Evolutionary conservation across 2,113 vertebrate species (phyloP).

Genomic region (Anser brachyrhynchus): DNA sequence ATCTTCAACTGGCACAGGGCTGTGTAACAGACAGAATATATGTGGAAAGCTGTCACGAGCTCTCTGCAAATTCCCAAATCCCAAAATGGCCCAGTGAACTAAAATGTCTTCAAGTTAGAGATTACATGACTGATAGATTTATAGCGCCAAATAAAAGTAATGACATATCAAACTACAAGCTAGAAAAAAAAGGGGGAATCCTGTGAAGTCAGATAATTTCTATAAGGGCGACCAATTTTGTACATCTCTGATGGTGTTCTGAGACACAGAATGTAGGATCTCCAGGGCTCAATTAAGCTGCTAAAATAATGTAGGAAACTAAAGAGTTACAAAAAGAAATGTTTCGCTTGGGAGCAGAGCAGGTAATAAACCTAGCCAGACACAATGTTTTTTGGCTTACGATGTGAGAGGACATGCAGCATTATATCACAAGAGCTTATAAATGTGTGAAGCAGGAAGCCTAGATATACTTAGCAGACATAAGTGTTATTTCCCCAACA

Average conservation of each 20-base stretch:
- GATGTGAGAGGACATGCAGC: slow-evolving; percentile 35
- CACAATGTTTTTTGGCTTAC: background rate
- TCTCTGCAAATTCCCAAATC: background rate
- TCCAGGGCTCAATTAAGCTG: background rate
- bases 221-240: background rate
- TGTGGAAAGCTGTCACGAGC: background rate
- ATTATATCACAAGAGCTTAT: slow-evolving; percentile 35
- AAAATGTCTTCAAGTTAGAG: background rate
- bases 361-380: slow-evolving; percentile 48
- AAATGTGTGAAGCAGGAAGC: slow-evolving; percentile 58
- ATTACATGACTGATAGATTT: slow-evolving; percentile 3
- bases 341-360: slow-evolving; percentile 28
- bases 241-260: background rate
- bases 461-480: slow-evolving; percentile 21
- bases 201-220: background rate
- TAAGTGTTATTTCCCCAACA: slow-evolving; percentile 23
- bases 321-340: slow-evolving; percentile 41
- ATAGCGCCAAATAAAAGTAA: slow-evolving; percentile 7
- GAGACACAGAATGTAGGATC: background rate
- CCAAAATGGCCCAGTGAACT: background rate
- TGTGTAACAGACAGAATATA: background rate
- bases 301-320: slow-evolving; percentile 31
- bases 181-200: background rate
- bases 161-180: background rate
- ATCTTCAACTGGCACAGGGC: background rate